Evolutionary conservation across 1,140 invertebrate species (phyloP).

Genomic region (Temnothorax nylanderi): DNA sequence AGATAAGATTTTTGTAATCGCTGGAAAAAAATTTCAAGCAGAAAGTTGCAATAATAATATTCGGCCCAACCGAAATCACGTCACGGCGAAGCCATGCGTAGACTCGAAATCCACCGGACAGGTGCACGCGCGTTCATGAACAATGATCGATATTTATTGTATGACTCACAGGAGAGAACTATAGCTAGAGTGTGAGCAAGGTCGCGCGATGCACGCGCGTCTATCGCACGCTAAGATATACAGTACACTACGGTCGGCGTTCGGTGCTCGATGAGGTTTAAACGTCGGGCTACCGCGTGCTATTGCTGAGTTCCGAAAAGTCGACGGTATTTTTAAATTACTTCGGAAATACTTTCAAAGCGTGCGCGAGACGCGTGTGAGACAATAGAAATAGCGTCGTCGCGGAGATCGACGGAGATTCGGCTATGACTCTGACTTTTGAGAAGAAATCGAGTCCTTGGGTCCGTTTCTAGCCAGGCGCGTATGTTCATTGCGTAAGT

Average conservation of each 20-base stretch:
- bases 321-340: conserved; percentile 59
- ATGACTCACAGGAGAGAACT: conserved; percentile 77
- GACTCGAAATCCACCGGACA: neutral
- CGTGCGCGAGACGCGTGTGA: conserved; percentile 59
- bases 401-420: neutral
- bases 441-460: conserved; percentile 46
- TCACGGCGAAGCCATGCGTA: no score
- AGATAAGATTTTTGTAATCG: neutral
- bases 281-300: conserved; percentile 47
- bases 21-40: neutral
- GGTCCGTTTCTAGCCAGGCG: conserved; percentile 67
- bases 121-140: conserved; percentile 56
- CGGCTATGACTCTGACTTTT: conserved; percentile 32
- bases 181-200: conserved; percentile 72
- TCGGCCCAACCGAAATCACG: neutral
- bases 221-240: conserved; percentile 60
- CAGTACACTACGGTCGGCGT: conserved; percentile 35
- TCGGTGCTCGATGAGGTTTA: conserved; percentile 53
- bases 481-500: conserved; percentile 60
- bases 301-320: neutral
- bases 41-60: neutral
- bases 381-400: neutral
- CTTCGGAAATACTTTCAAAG: conserved; percentile 66
- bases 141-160: conserved; percentile 82
- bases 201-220: conserved; percentile 72